Evolutionary conservation across 2,113 vertebrate genomes (phyloP), one percentile per base, ranked within the genome.

Genomic region (Percopsis transmontana): DNA sequence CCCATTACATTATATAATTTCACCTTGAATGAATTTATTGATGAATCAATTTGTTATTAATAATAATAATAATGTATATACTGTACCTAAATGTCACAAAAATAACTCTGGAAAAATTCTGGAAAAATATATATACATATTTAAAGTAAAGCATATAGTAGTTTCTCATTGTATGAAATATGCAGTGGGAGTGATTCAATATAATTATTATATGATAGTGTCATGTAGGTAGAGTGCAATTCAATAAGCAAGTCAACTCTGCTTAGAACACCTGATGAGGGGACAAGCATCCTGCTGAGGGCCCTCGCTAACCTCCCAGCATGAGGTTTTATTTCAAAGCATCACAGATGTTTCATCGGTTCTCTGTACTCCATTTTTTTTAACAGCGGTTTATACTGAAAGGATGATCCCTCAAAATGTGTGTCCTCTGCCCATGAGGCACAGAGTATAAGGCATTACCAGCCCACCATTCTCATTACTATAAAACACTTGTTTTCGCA

Each of bases 401-500:
- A 79, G 75, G 78, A 74, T 74, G 74, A 72, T 74, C 79, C 79
- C 77, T 85, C 72, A 84, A 74, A 78, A 75, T 55, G 39, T 63
- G 80, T 47, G 66, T 72, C 63, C 69, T 65, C 38, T 57, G 75
- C 62, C 77, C 74, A 71, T 2, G 7, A 78, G 74, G 72, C 59
- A 76, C 72, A 73, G 71, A 73, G 66, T 68, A 62, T 51, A 62
- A 52, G 60, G 38, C 63, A 12, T 78, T 62, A 56, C 69, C 72
- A 64, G 58, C 47, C 70, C 18, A 8, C 16, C 0, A 62, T 40
- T 83, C 53, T 81, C 74, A 87, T 87, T 81, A 79, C 70, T 77
- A 68, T 54, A 73, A 84, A 86, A 84, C 84, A 82, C 85, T 89
- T 85, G 80, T 88, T 89, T 85, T 82, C 61, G 39, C 80, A 79